Base-by-base conservation (phyloP, 37 sponge, comb jelly and placozoan genomes). In the Theonella swinhoei region DNA sequence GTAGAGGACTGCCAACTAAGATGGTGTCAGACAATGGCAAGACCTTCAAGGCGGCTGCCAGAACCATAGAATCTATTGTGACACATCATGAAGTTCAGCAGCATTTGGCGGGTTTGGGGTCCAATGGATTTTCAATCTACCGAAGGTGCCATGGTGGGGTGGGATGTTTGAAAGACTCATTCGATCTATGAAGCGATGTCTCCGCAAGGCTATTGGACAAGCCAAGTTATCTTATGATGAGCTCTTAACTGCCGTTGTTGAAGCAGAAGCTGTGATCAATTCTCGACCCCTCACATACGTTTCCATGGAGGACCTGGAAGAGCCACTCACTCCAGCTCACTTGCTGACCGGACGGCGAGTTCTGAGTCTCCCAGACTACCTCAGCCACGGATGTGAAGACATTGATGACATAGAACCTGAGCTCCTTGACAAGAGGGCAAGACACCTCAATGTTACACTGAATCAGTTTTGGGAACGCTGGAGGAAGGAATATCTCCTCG, bases 271-370 rank as follows among this genome's bases (percentile, higher is more conserved):
- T n/a, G n/a, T n/a, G n/a, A n/a, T n/a, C n/a, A n/a, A n/a, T n/a
- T n/a, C n/a, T n/a, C n/a, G n/a, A n/a, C n/a, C n/a, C n/a, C n/a
- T n/a, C n/a, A n/a, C n/a, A 8, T 74, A 74, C 84, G 33, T 83
- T 20, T 40, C 75, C 40, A 47, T 75, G 28, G 84, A 83, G n/a
- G 76, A 83, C 54, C 8, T 71, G 23, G 84, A 83, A 14, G 75
- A 83, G 43, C 68, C 84, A 39, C 65, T 83, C 29, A 83, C 84
- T 19, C 84, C 84, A 29, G 74, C 84, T 28, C 84, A 78, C 39
- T 37, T 78, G 25, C 4, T 64, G 39, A 38, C 35, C 3, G 79
- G 79, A 0, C 64, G 37, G 24, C 62, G 79, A 37, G n/a, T n/a
- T n/a, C n/a, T n/a, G n/a, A n/a, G n/a, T n/a, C n/a, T n/a, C n/a